Base-by-base conservation (phyloP, 2,113 vertebrate species). In the Microtus pennsylvanicus region DNA sequence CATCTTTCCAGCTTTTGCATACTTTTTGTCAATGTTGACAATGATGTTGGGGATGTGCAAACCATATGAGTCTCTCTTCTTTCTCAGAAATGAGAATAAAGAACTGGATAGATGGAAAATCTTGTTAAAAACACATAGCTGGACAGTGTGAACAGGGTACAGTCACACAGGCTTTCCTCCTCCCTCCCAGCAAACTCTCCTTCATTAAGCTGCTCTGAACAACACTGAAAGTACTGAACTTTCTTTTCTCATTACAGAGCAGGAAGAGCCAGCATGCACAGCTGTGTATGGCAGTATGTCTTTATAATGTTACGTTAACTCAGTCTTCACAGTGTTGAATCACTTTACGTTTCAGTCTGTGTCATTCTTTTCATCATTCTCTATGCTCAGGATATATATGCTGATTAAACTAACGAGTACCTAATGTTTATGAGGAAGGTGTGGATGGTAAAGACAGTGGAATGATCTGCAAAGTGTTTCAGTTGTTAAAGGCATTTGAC, bases 11-110 rank as follows among this genome's bases (percentile, higher is more conserved):
- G 12, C 42, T 86, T 67, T 8, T 55, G 24, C 1, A 47, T 1
- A 0, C 69, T 89, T 67, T 80, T 72, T 50, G 26, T 85, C 42
- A 87, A 0, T 4, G 26, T 76, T 19, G 12, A 52, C 5, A 33
- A n/a, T 69, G 17, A 13, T 77, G 8, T 63, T 89, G 70, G 61
- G 30, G 26, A 28, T 28, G 3, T 77, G 33, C 69, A n/a, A n/a
- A 1, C 16, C 13, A 42, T 94, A 77, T n/a, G 14, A 90, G 16
- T 10, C 6, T 61, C 22, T 90, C 67, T 94, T 70, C 16, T 90
- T 94, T 89, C 17, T 47, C n/a, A 96, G 58, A 92, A 3, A 45
- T 55, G 24, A 52, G 58, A 92, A 45, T n/a, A 33, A 95, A 95
- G 38, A 93, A 11, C 33, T 24, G 45, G 93, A 45, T 0, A 87